A percentile compares a stretch with the other conserved stretches of the same genome.
phyloP scores from a whole-genome alignment of 2,113 vertebrate genomes.

The Sylvietta virens region DNA sequence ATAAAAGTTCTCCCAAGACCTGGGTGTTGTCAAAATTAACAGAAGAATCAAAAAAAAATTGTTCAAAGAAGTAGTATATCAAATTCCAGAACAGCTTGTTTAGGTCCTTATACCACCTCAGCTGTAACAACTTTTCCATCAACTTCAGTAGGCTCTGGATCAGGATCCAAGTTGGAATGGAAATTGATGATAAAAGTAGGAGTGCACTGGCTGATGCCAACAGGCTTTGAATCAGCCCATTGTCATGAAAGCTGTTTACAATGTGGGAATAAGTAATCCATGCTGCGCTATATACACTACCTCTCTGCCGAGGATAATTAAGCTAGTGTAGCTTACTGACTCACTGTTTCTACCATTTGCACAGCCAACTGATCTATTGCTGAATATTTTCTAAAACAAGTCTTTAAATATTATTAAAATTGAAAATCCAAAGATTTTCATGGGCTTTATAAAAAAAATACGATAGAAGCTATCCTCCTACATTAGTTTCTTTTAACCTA shows the following conservation, averaged over 20 bases:
- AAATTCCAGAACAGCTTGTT: neutral
- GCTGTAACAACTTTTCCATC: neutral
- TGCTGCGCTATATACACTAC: neutral
- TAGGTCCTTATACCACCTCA: neutral
- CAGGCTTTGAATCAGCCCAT: neutral
- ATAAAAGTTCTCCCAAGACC: neutral
- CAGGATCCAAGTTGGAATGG: neutral
- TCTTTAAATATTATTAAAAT: neutral
- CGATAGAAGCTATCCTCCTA: neutral
- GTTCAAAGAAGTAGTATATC: neutral
- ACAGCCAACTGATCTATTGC: neutral
- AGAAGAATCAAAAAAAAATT: neutral
- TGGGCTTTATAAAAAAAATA: neutral
- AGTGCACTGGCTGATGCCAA: neutral
- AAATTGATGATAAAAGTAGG: neutral
- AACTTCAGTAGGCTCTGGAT: neutral
- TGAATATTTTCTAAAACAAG: neutral
- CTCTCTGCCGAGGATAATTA: neutral
- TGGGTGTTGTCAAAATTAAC: neutral
- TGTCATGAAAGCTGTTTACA: slow-evolving; percentile 14
- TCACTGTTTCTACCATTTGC: neutral
- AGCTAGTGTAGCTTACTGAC: neutral
- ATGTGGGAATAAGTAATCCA: neutral
- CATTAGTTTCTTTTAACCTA: slow-evolving; percentile 17
- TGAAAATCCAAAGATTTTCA: neutral